Evolutionary conservation across 1,140 invertebrate species (phyloP).

Genomic region (Tetramorium simillimum): DNA sequence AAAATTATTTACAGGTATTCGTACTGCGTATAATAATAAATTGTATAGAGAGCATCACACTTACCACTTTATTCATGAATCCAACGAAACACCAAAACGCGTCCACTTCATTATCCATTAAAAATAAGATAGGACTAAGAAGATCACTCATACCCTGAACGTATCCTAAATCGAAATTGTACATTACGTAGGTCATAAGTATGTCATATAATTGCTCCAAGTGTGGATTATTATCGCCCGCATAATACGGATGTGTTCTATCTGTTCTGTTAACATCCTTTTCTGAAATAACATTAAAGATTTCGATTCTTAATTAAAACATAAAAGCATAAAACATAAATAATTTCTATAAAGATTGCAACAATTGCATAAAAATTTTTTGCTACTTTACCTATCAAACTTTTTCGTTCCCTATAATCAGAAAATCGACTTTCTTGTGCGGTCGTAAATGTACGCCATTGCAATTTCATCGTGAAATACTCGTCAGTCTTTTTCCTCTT

Average conservation of each 20-base stretch:
- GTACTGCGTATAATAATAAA: background rate
- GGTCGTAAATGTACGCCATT: conserved; percentile 96
- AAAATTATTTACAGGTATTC: background rate
- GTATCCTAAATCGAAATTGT: conserved; percentile 99
- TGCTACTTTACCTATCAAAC: conserved; percentile 91
- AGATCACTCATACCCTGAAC: conserved; percentile 99
- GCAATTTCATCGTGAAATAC: conserved; percentile 98
- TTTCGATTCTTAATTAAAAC: background rate
- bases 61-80: conserved; percentile 98
- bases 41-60: conserved; percentile 71
- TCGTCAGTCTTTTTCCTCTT: conserved; percentile 92
- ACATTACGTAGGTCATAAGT: conserved; percentile 99
- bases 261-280: conserved; percentile 99
- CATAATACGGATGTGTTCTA: conserved; percentile 95
- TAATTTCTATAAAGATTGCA: conserved; percentile 5
- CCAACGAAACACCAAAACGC: conserved; percentile 99
- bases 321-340: background rate
- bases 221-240: conserved; percentile 96
- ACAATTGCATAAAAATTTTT: background rate
- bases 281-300: conserved; percentile 87
- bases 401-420: conserved; percentile 96
- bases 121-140: conserved; percentile 95
- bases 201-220: conserved; percentile 94
- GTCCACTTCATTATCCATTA: conserved; percentile 97
- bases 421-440: conserved; percentile 96